Conservation (phyloP, 2,888 invertebrate genomes). For the Pantelozetes paolii region DNA sequence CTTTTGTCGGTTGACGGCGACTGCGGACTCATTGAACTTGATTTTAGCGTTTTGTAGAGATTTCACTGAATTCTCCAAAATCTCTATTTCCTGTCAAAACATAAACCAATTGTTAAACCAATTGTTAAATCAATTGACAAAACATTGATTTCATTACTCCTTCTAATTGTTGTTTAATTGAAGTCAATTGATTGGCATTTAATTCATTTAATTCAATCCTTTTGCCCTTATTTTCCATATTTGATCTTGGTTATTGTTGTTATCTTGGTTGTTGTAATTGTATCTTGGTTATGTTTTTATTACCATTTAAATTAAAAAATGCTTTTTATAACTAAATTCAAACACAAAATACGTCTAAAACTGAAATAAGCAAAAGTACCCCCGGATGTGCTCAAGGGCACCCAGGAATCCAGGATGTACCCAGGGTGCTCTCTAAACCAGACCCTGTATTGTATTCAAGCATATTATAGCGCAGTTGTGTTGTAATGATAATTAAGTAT, state of each 20-base stretch:
- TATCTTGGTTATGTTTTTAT: too few relatives aligned
- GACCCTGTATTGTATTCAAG: too few relatives aligned
- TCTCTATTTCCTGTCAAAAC: conserved; percentile 62
- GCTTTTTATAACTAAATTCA: background rate
- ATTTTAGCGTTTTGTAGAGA: conserved; percentile 65
- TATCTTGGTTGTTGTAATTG: background rate
- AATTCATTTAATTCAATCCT: conserved; percentile 76
- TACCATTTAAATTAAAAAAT: background rate
- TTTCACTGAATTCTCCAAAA: conserved; percentile 84
- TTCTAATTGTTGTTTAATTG: conserved; percentile 80
- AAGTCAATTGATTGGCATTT: conserved; percentile 72
- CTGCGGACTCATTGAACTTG: conserved; percentile 49
- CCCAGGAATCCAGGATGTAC: too few relatives aligned
- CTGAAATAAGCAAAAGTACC: too few relatives aligned
- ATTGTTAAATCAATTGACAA: too few relatives aligned
- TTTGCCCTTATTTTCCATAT: conserved; percentile 53
- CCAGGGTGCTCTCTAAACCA: too few relatives aligned
- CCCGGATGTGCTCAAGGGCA: too few relatives aligned
- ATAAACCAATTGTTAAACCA: conserved; percentile 6
- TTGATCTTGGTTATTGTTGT: background rate
- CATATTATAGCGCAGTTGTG: too few relatives aligned
- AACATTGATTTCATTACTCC: conserved; percentile 58
- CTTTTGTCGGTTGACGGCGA: conserved; percentile 59
- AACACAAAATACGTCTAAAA: background rate
- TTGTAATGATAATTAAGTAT: too few relatives aligned